Base-by-base conservation (phyloP, 2,888 invertebrate genomes). In the Chymomyza amoena region DNA sequence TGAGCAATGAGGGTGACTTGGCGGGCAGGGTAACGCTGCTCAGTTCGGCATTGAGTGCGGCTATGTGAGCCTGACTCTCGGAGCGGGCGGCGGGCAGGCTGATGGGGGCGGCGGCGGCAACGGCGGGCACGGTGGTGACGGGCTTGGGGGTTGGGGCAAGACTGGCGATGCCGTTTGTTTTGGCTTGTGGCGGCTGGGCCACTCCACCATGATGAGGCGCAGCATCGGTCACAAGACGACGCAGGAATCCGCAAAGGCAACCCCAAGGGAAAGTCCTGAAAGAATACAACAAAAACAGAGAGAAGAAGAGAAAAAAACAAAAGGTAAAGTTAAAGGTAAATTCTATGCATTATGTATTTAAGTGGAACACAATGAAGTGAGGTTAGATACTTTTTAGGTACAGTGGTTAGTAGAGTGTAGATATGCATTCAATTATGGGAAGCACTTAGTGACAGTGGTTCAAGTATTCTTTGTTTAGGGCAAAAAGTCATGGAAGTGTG, bases 191-290 rank as follows among this genome's bases (percentile, higher is more conserved):
- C 36, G 68, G 2, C 10, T 54, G 20, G 25, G 69, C 82, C 68
- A 78, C 36, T 4, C 89, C 90, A 66, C n/a, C n/a, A n/a, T n/a
- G n/a, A n/a, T 91, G 91, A n/a, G 96, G 95, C 13, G 93, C 93
- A 2, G 95, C 95, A 87, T 96, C 96, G 1, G 93, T 94, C 16
- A 96, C 94, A 28, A 96, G 84, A 10, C 93, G 93, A 64, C 94
- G 93, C 75, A 96, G 92, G 77, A 95, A 92, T 86, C 95, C 94
- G 3, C 94, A 93, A 68, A 93, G 92, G 75, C 95, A 95, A 16
- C 93, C 92, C 95, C 95, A 95, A 16, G 96, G 96, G 74, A 96
- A 93, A 64, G 95, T 78, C 94, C 96, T 96, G 92, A 93, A 92
- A 70, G 52, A 69, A 68, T 50, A 62, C 62, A 69, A 68, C 54